These are phyloP conservation scores for Eledone cirrhosa DNA, from an alignment of 2,888 invertebrate genomes.

Conservation along the genomic window DNA sequence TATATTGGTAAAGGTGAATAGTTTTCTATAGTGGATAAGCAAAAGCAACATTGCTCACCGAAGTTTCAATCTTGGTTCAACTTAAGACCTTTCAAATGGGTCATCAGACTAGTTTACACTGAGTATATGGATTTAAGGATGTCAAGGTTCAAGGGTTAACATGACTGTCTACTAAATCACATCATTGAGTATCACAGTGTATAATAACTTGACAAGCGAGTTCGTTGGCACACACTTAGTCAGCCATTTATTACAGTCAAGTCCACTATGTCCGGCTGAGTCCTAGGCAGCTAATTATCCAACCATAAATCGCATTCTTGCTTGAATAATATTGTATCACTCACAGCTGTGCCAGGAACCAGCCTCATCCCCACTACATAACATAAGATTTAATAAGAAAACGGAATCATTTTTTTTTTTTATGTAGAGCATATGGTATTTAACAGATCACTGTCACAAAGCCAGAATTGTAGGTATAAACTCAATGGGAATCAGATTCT, in stretches of 20 bases:
- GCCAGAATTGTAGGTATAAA: too few relatives aligned
- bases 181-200: conserved; percentile 1
- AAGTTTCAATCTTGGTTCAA: conserved; percentile 12
- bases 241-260: conserved; percentile 19
- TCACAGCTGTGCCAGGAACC: conserved; percentile 24
- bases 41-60: not conserved
- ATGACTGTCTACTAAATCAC: conserved; percentile 24
- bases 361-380: not conserved
- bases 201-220: conserved; percentile 18
- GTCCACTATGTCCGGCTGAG: conserved; percentile 1
- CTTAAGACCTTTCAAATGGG: conserved; percentile 3
- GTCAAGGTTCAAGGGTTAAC: conserved; percentile 21
- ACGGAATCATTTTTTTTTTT: not conserved
- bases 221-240: conserved; percentile 24
- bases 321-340: conserved; percentile 26
- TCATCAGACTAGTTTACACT: conserved; percentile 21
- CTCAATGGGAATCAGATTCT: not conserved
- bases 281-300: conserved; percentile 24
- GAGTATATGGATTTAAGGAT: conserved; percentile 15
- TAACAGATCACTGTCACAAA: conserved; percentile 17
- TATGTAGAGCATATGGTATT: conserved; percentile 3
- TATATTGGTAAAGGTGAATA: conserved; percentile 24
- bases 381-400: too few relatives aligned
- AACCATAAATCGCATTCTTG: conserved; percentile 24
- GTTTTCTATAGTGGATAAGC: not conserved